Evolutionary conservation across 2,797 vertebrate genomes (phyloP), one percentile per base, ranked within the genome.

Genomic region (Syngnathus rostellatus): DNA sequence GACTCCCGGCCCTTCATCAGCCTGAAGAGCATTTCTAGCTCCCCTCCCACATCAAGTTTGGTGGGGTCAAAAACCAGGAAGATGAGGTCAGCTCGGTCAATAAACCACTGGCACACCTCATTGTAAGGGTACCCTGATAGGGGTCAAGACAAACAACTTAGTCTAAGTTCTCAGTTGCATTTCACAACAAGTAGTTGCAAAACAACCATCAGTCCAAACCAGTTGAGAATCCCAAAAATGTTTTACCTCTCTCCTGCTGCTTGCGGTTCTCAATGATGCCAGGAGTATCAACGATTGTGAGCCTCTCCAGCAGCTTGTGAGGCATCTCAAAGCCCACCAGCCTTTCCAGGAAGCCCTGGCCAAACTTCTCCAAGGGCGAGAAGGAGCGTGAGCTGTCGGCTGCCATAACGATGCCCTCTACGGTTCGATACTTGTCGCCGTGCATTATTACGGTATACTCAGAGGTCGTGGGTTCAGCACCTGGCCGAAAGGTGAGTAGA

Each of bases 241-340:
- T 2, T 8, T 66, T 73, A 99, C 97, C 97, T 95, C 97, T 92
- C 81, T 99, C 96, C 77, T 99, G 97, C 82, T 99, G 97, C 76
- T 99, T 99, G 85, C 96, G 95, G 85, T 99, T 99, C 81, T 99
- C 97, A 0, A 99, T 99, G 81, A 99, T 95, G 77, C 97, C 97
- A 0, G 97, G 97, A 0, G 97, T 98, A 81, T 98, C 95, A 41
- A 98, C 95, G 0, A 98, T 93, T 63, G 95, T 95, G 67, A 98
- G 94, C 73, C 94, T 85, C 84, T 99, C 96, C 82, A 99, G 87
- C 66, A 99, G 92, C 75, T 95, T 95, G 86, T 98, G 96, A 38
- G 96, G 95, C 88, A 99, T 94, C 85, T 99, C 96, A 0, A 96
- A 92, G 37, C 97, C 97, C 46, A 98, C 93, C 79, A 99, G 87